phyloP scores from a whole-genome alignment of 2,888 invertebrate genomes.

The Perithous albicinctus region DNA sequence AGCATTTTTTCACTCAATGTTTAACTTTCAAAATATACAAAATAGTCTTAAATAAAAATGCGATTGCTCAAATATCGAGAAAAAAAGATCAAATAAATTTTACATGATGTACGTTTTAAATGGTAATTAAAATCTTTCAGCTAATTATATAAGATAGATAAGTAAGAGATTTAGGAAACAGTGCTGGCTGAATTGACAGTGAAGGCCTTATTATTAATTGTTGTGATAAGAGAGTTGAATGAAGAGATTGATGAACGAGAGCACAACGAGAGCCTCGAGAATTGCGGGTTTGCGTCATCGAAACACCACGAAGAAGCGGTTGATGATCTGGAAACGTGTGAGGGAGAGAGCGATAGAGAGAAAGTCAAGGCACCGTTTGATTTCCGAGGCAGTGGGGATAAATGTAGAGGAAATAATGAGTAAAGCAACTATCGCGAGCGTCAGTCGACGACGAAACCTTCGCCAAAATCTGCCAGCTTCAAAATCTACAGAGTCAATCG shows the following conservation, averaged over 20 bases:
- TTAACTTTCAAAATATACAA: too few species aligned
- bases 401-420: background rate
- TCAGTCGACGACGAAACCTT: slow-evolving; percentile 41
- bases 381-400: slow-evolving; percentile 17
- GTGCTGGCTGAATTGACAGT: too few species aligned
- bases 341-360: background rate
- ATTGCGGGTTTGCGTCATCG: background rate
- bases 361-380: background rate
- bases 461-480: slow-evolving; percentile 3
- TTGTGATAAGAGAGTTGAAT: background rate
- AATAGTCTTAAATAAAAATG: too few species aligned
- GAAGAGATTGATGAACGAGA: background rate
- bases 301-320: background rate
- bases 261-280: background rate
- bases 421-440: slow-evolving; percentile 1
- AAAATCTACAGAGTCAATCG: background rate
- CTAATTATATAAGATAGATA: too few species aligned
- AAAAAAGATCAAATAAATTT: too few species aligned
- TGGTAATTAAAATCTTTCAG: too few species aligned
- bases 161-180: too few species aligned
- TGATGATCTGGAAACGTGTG: too few species aligned
- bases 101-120: too few species aligned
- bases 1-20: too few species aligned
- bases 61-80: too few species aligned
- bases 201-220: too few species aligned